These are phyloP conservation scores for Eupithecia subfuscata DNA, from an alignment of 2,888 invertebrate genomes.

Conservation along the genomic window DNA sequence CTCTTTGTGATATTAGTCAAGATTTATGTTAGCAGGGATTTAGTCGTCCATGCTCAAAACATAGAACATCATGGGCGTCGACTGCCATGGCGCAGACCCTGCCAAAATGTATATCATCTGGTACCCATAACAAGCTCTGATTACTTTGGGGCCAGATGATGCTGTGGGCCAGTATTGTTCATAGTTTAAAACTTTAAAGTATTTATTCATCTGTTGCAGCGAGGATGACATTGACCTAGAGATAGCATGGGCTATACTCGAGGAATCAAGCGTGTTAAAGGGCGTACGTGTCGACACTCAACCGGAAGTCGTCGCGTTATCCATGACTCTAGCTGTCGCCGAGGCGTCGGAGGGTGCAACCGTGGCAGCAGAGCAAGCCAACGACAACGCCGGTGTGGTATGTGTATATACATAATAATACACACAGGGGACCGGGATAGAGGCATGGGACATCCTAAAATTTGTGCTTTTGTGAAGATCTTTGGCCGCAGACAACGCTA, in stretches of 20 bases:
- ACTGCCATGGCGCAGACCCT: no score
- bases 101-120: no score
- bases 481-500: no score
- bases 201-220: slow-evolving; percentile 25
- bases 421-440: not conserved
- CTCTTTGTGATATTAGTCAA: no score
- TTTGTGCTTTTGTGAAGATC: no score
- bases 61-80: no score
- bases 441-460: not conserved
- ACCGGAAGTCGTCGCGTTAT: not conserved
- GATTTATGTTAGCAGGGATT: no score
- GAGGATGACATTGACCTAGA: slow-evolving; percentile 28
- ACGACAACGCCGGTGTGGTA: not conserved
- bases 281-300: slow-evolving; percentile 14
- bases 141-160: no score
- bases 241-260: slow-evolving; percentile 9
- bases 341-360: not conserved
- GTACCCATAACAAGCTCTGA: no score
- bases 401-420: not conserved
- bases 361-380: not conserved
- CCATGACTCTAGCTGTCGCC: not conserved
- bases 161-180: not conserved
- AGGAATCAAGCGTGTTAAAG: not conserved
- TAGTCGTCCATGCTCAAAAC: no score
- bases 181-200: not conserved